Evolutionary conservation across 2,888 invertebrate species (phyloP).

Genomic region (Apantesis nais): DNA sequence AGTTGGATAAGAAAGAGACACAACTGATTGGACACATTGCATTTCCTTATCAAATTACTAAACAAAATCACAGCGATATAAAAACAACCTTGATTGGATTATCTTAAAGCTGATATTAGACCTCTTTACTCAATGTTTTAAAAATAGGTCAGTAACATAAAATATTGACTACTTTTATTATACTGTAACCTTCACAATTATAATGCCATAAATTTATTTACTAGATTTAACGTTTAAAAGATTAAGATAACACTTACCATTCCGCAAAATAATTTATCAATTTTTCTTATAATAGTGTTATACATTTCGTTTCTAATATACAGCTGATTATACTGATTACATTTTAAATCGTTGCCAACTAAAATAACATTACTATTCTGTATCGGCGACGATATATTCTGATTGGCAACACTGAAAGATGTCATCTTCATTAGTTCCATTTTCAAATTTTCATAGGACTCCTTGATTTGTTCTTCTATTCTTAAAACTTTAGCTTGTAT

Average conservation of each 20-base stretch:
- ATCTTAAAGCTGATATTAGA: slow-evolving; percentile 1
- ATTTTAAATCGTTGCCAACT: slow-evolving; percentile 70
- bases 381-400: slow-evolving; percentile 62
- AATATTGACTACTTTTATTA: neutral
- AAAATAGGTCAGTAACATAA: neutral
- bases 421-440: slow-evolving; percentile 64
- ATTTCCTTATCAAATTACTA: neutral
- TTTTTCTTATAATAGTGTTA: slow-evolving; percentile 75
- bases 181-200: neutral
- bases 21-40: neutral
- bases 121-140: neutral
- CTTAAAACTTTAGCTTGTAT: slow-evolving; percentile 72
- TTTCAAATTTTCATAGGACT: slow-evolving; percentile 72
- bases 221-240: neutral
- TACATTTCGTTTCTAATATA: slow-evolving; percentile 73
- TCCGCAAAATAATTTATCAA: slow-evolving; percentile 77
- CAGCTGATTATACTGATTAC: slow-evolving; percentile 66
- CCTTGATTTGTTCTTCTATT: slow-evolving; percentile 68
- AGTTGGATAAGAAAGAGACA: neutral
- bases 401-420: slow-evolving; percentile 59
- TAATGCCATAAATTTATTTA: neutral
- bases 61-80: neutral
- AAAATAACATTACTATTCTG: slow-evolving; percentile 73
- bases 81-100: neutral
- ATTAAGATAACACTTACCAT: slow-evolving; percentile 69